These are phyloP conservation scores for Spatula clypeata DNA, from an alignment of 2,797 vertebrate genomes.

Conservation along the genomic window DNA sequence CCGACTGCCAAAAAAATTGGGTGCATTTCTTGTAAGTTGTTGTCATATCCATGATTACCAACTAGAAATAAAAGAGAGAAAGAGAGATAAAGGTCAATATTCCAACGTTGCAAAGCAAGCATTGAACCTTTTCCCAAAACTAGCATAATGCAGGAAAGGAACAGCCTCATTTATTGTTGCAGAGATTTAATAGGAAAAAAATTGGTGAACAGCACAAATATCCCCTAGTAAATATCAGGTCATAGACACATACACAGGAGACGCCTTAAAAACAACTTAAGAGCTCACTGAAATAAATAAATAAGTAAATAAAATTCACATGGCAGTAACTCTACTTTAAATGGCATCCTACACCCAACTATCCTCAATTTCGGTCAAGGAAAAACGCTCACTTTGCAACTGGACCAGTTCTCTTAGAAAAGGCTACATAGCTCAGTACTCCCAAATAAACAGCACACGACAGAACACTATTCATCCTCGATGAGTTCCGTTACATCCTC, in stretches of 20 bases:
- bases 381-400: neutral
- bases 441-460: neutral
- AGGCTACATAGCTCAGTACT: neutral
- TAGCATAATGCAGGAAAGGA: neutral
- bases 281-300: neutral
- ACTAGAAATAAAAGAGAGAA: constrained; percentile 83
- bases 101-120: neutral
- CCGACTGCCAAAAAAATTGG: constrained; percentile 93
- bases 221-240: neutral
- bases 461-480: neutral
- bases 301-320: neutral
- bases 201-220: neutral
- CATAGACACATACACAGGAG: neutral
- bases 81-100: constrained; percentile 15
- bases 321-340: neutral
- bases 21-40: constrained; percentile 91
- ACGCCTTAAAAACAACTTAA: neutral
- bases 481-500: neutral
- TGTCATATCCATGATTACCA: constrained; percentile 95
- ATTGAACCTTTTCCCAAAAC: neutral
- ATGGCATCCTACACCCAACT: neutral
- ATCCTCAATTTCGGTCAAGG: neutral
- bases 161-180: neutral
- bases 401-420: neutral
- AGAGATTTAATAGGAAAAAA: neutral